Conservation (phyloP, 2,113 vertebrate species). For the Ovis canadensis region DNA sequence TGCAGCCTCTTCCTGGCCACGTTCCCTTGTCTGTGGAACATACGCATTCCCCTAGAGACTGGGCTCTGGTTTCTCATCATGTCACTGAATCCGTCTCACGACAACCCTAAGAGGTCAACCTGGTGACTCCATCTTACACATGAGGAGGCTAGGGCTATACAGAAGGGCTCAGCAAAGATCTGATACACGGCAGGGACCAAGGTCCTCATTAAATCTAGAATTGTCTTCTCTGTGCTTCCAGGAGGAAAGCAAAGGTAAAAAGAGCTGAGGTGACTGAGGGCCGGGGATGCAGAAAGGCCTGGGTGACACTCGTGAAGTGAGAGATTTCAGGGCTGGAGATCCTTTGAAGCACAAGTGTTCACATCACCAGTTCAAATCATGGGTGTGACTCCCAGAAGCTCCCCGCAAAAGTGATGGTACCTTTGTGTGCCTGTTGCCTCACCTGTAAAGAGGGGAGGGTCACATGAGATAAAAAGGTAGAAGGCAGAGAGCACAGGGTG, state of each 20-base stretch:
- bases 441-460: not conserved
- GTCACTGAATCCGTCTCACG: not conserved
- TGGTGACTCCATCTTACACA: not conserved
- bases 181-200: not conserved
- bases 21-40: not conserved
- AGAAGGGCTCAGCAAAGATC: not conserved
- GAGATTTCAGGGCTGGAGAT: too few species aligned
- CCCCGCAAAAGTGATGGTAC: not conserved
- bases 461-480: too few species aligned
- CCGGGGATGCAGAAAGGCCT: too few species aligned
- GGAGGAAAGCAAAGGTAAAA: not conserved
- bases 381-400: not conserved
- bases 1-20: not conserved
- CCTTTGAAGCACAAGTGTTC: not conserved
- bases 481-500: fast-evolving
- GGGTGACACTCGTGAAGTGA: not conserved
- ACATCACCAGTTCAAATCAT: not conserved
- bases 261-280: not conserved
- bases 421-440: not conserved
- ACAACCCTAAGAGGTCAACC: not conserved
- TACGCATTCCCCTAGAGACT: not conserved
- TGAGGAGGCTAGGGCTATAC: not conserved
- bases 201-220: not conserved
- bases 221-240: not conserved
- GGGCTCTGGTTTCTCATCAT: not conserved